Conservation (phyloP, 2,888 invertebrate genomes). For the Tipula lateralis region DNA sequence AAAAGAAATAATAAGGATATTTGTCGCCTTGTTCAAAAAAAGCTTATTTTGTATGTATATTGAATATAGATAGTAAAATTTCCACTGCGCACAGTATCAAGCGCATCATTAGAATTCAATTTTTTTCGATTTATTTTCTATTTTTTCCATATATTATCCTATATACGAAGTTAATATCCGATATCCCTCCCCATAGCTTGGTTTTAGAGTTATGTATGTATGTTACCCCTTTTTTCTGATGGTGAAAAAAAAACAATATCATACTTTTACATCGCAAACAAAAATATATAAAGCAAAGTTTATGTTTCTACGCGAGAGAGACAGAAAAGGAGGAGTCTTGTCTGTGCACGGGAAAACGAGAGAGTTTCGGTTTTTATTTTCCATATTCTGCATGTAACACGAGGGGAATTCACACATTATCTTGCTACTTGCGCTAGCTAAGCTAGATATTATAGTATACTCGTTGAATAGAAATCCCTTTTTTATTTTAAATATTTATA, state of each 20-base stretch:
- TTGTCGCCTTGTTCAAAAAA: not conserved
- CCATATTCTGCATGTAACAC: not conserved
- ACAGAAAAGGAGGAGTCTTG: not conserved
- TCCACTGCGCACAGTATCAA: not conserved
- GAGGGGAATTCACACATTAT: not conserved
- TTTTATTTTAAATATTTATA: not conserved
- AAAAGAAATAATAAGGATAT: not conserved
- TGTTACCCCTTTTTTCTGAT: not conserved
- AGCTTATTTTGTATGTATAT: no score
- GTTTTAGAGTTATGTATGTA: not conserved
- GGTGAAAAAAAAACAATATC: not conserved
- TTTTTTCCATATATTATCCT: not conserved
- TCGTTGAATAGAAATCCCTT: not conserved
- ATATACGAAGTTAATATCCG: not conserved
- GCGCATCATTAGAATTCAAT: slow-evolving; percentile 29
- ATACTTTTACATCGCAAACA: not conserved
- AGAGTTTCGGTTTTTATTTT: not conserved
- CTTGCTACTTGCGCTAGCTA: not conserved
- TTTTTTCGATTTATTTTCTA: not conserved
- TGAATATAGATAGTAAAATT: not conserved
- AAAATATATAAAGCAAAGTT: not conserved
- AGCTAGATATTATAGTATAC: not conserved
- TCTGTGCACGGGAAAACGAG: not conserved
- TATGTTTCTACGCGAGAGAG: not conserved
- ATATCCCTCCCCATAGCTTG: not conserved